Evolutionary conservation across 2,888 invertebrate genomes (phyloP), one percentile per base, ranked within the genome.

Genomic region (Noctua fimbriata): DNA sequence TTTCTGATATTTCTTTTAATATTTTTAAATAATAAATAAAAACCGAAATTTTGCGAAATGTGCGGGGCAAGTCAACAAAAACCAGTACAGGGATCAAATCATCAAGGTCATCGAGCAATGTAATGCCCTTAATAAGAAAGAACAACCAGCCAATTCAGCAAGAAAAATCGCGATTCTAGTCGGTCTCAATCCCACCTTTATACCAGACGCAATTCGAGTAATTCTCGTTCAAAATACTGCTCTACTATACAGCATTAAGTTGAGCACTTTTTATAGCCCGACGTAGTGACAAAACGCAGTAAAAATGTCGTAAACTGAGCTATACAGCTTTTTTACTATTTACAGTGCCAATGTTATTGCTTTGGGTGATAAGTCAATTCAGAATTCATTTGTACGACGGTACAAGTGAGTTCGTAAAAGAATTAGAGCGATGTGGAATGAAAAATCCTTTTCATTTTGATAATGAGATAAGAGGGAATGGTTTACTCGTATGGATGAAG

Each of bases 291-390:
- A 88, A 55, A 85, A 84, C 84, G 91, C 91, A 89, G 87, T 94
- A 92, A 94, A 94, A 93, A 80, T 60, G 85, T 91, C 92, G 91
- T 95, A 92, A 94, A 94, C 75, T 84, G 88, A 82, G 91, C 90
- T 89, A 89, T 90, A 88, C 85, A 78, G 86, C 88, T 90, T 92
- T 92, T 92, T 92, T 90, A 89, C 87, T 89, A 89, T 92, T 91
- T 90, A 90, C 89, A 88, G 87, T 90, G 88, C 88, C 91, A 90
- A 92, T 90, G 91, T 91, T 91, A 93, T 91, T 89, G 89, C 90
- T 82, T 80, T 73, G 78, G 79, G 72, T 83, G 80, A 76, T 79
- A 88, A 87, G 83, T 88, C 86, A 85, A 87, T 88, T 88, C 79
- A 79, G 85, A 82, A 85, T 84, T 87, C 82, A 87, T 82, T 86